A percentile compares a stretch with the other conserved stretches of the same genome.
Conservation (phyloP, 2,113 vertebrate genomes). For the Bubo bubo region DNA sequence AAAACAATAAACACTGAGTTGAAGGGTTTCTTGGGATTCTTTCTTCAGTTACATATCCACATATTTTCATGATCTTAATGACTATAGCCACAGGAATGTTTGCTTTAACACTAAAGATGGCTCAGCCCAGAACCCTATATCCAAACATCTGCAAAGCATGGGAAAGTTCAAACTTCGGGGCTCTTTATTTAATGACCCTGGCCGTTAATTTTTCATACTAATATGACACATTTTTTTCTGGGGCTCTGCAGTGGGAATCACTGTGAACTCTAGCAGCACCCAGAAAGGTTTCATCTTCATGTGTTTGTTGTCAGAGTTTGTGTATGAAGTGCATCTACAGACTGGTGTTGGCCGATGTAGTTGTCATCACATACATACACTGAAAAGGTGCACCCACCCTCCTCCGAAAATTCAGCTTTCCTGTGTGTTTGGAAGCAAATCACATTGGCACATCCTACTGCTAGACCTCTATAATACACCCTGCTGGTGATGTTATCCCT, state of each 20-base stretch:
- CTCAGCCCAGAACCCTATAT: conserved; percentile 53
- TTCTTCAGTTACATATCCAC: conserved; percentile 57
- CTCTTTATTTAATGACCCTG: conserved; percentile 43
- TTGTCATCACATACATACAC: neutral
- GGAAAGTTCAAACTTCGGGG: conserved; percentile 52
- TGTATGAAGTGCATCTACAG: conserved; percentile 5
- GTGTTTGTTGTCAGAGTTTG: neutral
- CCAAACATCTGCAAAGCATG: conserved; percentile 61
- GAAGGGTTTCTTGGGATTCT: conserved; percentile 56
- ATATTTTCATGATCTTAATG: conserved; percentile 65
- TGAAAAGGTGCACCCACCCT: neutral
- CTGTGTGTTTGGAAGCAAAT: neutral
- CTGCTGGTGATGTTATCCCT: neutral
- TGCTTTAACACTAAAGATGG: conserved; percentile 67
- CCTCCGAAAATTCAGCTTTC: neutral
- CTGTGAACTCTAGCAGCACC: conserved; percentile 8
- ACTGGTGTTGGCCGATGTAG: neutral
- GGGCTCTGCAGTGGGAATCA: conserved; percentile 13
- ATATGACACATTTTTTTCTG: conserved; percentile 43
- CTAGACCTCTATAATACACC: neutral
- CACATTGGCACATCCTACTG: neutral
- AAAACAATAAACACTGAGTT: conserved; percentile 67
- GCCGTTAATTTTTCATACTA: conserved; percentile 48
- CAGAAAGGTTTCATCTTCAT: neutral
- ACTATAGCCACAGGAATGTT: conserved; percentile 70